These are phyloP conservation scores for Pammene aurita DNA, from an alignment of 2,888 invertebrate genomes.

Conservation along the genomic window DNA sequence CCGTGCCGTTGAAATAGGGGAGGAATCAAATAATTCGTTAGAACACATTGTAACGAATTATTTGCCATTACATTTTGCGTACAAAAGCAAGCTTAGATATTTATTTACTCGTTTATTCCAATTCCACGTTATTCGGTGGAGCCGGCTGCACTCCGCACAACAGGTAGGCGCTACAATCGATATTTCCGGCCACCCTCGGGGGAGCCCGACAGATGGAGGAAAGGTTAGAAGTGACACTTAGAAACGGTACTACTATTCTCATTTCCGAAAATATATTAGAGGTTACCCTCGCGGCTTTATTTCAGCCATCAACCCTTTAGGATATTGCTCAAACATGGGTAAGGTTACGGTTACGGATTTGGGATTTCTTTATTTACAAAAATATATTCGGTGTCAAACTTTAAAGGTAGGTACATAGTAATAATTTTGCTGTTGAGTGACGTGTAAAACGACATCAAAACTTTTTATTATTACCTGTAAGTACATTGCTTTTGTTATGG, in stretches of 20 bases:
- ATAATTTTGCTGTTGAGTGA: no score
- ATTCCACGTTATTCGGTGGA: constrained; percentile 34
- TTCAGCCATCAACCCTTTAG: constrained; percentile 33
- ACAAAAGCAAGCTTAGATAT: constrained; percentile 10
- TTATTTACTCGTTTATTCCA: constrained; percentile 31
- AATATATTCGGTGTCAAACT: background rate
- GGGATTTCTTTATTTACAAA: background rate
- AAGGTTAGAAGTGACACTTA: constrained; percentile 59
- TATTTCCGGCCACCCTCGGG: constrained; percentile 59
- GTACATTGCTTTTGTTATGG: no score
- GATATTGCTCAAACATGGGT: constrained; percentile 26
- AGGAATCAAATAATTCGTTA: no score
- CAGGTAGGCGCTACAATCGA: constrained; percentile 66
- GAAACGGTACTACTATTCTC: constrained; percentile 43
- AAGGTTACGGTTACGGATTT: background rate
- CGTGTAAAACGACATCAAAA: no score
- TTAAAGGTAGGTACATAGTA: no score
- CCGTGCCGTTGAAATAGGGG: no score
- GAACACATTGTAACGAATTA: no score
- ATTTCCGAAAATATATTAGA: constrained; percentile 42
- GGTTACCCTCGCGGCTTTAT: constrained; percentile 35
- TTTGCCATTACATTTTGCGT: no score
- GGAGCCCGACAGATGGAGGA: constrained; percentile 57
- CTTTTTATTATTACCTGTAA: no score
- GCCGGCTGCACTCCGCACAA: constrained; percentile 50